These are phyloP conservation scores for Epinotia demarniana DNA, from an alignment of 2,888 invertebrate species.

Conservation along the genomic window DNA sequence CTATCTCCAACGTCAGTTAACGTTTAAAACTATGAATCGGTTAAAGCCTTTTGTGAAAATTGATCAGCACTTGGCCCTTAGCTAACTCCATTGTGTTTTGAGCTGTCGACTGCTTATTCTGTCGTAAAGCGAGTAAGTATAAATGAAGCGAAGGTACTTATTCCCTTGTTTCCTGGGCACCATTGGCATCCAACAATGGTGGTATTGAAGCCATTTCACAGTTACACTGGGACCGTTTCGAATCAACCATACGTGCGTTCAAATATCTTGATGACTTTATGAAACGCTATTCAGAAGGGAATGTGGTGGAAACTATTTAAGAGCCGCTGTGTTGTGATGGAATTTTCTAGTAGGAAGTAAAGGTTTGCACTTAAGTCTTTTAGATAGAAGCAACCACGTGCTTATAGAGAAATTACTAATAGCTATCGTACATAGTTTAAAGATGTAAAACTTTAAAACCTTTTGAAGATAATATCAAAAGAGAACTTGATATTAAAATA, in stretches of 20 bases:
- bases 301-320: constrained; percentile 6
- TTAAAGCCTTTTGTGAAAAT: constrained; percentile 29
- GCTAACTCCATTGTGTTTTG: constrained; percentile 34
- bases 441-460: too few species aligned
- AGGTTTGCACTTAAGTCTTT: not conserved
- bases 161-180: constrained; percentile 22
- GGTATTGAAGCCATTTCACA: constrained; percentile 46
- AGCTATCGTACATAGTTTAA: too few species aligned
- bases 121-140: not conserved
- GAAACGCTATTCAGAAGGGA: constrained; percentile 18
- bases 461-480: too few species aligned
- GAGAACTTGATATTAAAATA: too few species aligned
- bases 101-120: constrained; percentile 24
- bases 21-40: constrained; percentile 22
- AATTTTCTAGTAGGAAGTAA: not conserved
- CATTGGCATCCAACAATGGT: constrained; percentile 47
- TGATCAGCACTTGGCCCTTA: constrained; percentile 36
- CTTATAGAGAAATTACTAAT: too few species aligned
- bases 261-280: constrained; percentile 47
- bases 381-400: not conserved
- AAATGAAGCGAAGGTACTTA: not conserved
- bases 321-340: not conserved
- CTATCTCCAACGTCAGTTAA: not conserved
- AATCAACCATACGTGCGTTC: constrained; percentile 46
- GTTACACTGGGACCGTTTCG: constrained; percentile 46